Base-by-base conservation (phyloP, 2,888 invertebrate genomes). In the Leptinotarsa peninsularis region DNA sequence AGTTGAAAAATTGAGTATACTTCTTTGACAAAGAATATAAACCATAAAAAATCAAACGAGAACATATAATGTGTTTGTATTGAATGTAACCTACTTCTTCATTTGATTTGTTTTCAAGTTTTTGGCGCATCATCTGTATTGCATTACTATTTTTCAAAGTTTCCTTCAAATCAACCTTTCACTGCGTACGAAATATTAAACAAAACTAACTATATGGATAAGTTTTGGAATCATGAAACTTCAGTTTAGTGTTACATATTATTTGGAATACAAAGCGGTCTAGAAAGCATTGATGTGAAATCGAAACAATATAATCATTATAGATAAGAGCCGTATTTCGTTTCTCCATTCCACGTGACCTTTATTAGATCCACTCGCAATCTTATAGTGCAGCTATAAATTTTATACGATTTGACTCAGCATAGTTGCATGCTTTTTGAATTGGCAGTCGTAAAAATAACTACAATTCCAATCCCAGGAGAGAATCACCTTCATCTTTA, bases 361-460 rank as follows among this genome's bases (percentile, higher is more conserved):
- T 82, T 81, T 81, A 81, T 80, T 78, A 79, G 79, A 82, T 81
- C 81, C 80, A 79, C 80, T 82, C 77, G 81, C 80, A 80, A 81
- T 83, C 81, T 82, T 79, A 80, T 78, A 79, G 78, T 43, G 43
- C 76, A 52, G 81, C 75, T 74, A 78, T 83, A 83, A 83, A 83
- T 79, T 82, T 82, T 83, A 83, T 82, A 78, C 77, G 77, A 75
- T 77, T 81, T 77, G 81, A 82, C 78, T 82, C 83, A 80, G 83
- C 82, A 82, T 76, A 78, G 79, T 78, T 78, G 82, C 81, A 76
- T 80, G 80, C 80, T 81, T 82, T 82, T 82, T 81, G 81, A 83
- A 82, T 83, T 81, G 82, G 82, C 74, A 76, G 70, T 76, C 79
- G 81, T 83, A 82, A 83, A 75, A 83, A 79, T 79, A 78, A 77